Percentiles rank a stretch among this genome's conserved stretches.
Conservation (phyloP, 2,888 invertebrate genomes). For the Entomobrya multifasciata region DNA sequence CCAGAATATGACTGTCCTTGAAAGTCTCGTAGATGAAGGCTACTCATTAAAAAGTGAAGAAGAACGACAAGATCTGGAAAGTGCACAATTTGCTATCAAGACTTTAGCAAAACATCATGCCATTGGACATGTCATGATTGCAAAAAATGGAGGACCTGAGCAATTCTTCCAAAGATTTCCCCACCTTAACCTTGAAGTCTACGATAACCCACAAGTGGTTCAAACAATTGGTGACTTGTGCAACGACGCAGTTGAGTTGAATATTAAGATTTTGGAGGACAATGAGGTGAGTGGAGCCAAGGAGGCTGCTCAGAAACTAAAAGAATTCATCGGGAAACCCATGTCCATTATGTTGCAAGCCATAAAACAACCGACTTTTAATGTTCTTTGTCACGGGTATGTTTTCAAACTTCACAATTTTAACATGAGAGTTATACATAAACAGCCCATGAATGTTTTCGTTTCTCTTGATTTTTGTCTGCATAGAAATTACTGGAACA, state of each 20-base stretch:
- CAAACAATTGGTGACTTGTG: not conserved
- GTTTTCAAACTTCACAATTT: not conserved
- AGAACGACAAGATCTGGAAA: constrained; percentile 14
- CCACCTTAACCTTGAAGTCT: constrained; percentile 41
- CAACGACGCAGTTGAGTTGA: not conserved
- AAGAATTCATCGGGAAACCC: not conserved
- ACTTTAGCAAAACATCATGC: constrained; percentile 73
- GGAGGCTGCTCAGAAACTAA: not conserved
- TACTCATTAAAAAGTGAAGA: not conserved
- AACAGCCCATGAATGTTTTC: not conserved
- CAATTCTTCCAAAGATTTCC: constrained; percentile 56
- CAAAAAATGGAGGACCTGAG: constrained; percentile 52
- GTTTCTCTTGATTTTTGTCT: too few species aligned
- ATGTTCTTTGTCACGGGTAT: constrained; percentile 15
- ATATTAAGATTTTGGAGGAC: constrained; percentile 55
- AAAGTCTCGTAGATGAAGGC: constrained; percentile 36
- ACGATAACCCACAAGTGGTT: not conserved
- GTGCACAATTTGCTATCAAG: constrained; percentile 44
- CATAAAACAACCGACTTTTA: not conserved
- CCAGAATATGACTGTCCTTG: constrained; percentile 46
- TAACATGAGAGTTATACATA: not conserved
- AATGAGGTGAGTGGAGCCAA: not conserved
- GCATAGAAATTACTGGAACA: constrained; percentile 41
- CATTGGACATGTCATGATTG: constrained; percentile 49
- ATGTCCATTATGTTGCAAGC: not conserved